phyloP scores from a whole-genome alignment of 2,113 vertebrate species.

The Nothobranchius kuhntae region DNA sequence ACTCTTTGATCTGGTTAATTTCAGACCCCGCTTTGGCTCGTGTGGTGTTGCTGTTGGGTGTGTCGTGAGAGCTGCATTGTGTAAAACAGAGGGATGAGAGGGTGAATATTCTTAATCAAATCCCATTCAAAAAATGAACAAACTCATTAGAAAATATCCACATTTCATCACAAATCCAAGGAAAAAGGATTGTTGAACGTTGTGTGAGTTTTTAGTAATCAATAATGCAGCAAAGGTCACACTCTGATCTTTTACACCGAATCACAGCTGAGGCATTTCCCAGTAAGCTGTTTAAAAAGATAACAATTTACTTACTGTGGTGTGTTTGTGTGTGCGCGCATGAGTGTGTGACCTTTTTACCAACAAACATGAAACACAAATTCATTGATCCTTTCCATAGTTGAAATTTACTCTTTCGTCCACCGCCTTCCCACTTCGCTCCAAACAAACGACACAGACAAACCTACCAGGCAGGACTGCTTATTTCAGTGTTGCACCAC shows the following conservation, averaged over 20 bases:
- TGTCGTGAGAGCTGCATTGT: neutral
- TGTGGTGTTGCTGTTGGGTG: neutral
- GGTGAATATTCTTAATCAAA: neutral
- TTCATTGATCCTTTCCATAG: conserved; percentile 31
- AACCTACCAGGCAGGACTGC: neutral
- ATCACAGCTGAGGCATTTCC: conserved; percentile 16
- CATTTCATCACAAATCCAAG: neutral
- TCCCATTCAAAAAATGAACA: too few species aligned
- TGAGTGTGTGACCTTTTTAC: conserved; percentile 43
- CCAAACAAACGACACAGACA: conserved; percentile 18
- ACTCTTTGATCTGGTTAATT: conserved; percentile 10
- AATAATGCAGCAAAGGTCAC: conserved; percentile 50
- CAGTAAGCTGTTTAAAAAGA: conserved; percentile 23
- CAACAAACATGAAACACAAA: conserved; percentile 39
- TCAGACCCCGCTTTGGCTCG: neutral
- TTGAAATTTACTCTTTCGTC: conserved; percentile 42
- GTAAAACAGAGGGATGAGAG: neutral
- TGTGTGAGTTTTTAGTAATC: conserved; percentile 33
- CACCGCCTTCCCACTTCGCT: conserved; percentile 6
- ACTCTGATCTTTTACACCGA: conserved; percentile 33
- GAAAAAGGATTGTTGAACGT: neutral
- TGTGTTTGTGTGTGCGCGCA: too few species aligned
- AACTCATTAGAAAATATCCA: too few species aligned
- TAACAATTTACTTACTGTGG: conserved; percentile 28
- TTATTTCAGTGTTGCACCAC: neutral